These are phyloP conservation scores for Caenorhabditis uteleia DNA, from an alignment of 2,888 invertebrate species.

Conservation along the genomic window DNA sequence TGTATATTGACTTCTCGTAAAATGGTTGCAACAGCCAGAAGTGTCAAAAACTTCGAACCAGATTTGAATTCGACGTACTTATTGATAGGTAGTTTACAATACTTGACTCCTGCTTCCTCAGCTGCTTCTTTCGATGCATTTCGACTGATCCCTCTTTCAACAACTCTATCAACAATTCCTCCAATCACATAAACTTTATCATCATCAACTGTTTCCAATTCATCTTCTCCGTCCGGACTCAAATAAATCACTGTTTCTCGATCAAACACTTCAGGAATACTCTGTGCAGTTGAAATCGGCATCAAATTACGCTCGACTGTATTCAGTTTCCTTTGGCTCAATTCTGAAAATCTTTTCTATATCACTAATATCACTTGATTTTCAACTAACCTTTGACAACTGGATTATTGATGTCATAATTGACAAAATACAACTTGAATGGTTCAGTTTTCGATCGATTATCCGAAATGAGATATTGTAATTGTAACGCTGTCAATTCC, in stretches of 20 bases:
- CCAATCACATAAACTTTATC: slow-evolving; percentile 60
- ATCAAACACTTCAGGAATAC: not conserved
- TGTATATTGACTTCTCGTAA: slow-evolving; percentile 56
- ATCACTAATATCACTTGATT: slow-evolving; percentile 2
- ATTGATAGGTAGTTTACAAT: slow-evolving; percentile 33
- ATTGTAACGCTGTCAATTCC: slow-evolving; percentile 58
- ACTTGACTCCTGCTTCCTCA: slow-evolving; percentile 46
- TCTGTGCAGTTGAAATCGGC: too few relatives aligned
- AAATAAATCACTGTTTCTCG: slow-evolving; percentile 46
- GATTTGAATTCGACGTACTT: slow-evolving; percentile 44
- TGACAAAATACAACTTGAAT: slow-evolving; percentile 59
- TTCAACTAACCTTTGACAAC: slow-evolving; percentile 7
- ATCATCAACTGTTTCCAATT: slow-evolving; percentile 44
- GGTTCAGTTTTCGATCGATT: slow-evolving; percentile 49
- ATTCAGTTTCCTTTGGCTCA: not conserved
- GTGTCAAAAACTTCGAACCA: slow-evolving; percentile 59
- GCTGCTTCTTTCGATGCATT: slow-evolving; percentile 59
- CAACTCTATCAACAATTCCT: slow-evolving; percentile 66
- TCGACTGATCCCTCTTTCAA: slow-evolving; percentile 52
- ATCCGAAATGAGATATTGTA: slow-evolving; percentile 48
- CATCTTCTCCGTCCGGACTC: slow-evolving; percentile 63
- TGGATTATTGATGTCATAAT: slow-evolving; percentile 38
- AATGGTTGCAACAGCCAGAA: slow-evolving; percentile 58
- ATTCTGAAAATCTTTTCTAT: slow-evolving; percentile 4
- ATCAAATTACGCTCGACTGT: too few relatives aligned